Conservation (phyloP, 2,888 invertebrate genomes). For the Hydropsyche betteni region DNA sequence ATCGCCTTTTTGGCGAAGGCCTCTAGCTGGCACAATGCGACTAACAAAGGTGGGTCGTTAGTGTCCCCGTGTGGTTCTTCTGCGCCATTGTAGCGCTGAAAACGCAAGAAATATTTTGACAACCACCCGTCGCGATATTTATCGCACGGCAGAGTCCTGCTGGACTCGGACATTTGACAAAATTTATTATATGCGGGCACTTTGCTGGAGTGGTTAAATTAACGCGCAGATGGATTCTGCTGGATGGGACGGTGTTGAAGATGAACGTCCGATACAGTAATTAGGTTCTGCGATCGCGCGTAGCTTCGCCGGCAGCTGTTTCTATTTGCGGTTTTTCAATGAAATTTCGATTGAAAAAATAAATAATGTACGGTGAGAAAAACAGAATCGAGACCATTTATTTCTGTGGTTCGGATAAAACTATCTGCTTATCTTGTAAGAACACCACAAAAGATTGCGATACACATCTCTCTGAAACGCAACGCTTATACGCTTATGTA, state of each 20-base stretch:
- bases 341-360: no score
- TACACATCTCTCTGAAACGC: constrained; percentile 14
- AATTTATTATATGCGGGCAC: constrained; percentile 28
- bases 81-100: constrained; percentile 46
- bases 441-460: constrained; percentile 31
- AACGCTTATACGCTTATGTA: constrained; percentile 9
- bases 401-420: constrained; percentile 17
- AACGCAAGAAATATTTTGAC: constrained; percentile 51
- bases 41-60: constrained; percentile 46
- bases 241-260: no score
- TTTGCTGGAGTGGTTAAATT: not conserved
- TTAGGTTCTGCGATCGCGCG: no score
- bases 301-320: not conserved
- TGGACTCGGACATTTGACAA: constrained; percentile 14
- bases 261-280: no score
- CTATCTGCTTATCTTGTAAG: constrained; percentile 29
- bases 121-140: constrained; percentile 50
- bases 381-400: constrained; percentile 16
- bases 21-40: constrained; percentile 32
- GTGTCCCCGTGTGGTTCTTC: constrained; percentile 38
- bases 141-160: constrained; percentile 36
- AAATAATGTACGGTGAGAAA: not conserved
- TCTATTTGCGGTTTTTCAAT: constrained; percentile 1
- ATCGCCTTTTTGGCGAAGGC: constrained; percentile 33
- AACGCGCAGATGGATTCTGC: no score